Base-by-base conservation (phyloP, 1,140 invertebrate species). In the Copidosoma floridanum region DNA sequence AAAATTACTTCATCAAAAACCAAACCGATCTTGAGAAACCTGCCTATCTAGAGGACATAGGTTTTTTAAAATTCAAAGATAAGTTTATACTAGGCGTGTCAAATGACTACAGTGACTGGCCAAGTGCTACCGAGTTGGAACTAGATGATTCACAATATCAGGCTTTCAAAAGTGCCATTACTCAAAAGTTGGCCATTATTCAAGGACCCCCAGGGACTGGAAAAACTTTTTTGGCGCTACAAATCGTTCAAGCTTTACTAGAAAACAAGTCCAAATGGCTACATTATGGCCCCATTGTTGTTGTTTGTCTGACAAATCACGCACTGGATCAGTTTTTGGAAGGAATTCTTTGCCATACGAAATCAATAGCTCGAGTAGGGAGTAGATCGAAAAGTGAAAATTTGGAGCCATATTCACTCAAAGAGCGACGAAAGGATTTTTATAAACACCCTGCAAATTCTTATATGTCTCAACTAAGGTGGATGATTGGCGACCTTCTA, bases 341-440 rank as follows among this genome's bases (percentile, higher is more conserved):
- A 73, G 89, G 86, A 20, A 81, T 91, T 12, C 10, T 68, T 84
- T 5, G 56, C 72, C 2, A 88, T 85, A 2, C 37, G 79, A 0
- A 78, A 82, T 20, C 57, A 6, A 79, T 94, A 52, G 79, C 91
- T 12, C 82, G 92, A 24, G 83, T 94, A 63, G 92, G 93, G 3
- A 85, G 85, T 4, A 85, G 89, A 73, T 87, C 86, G 1, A 85
- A 85, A 67, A 86, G 81, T 68, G 78, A 85, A 72, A 70, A 64
- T 3, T 69, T 89, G 47, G 70, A 82, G 47, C 11, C 72, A 5
- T 85, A 78, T 69, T 85, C 66, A 3, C 56, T 66, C 2, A 53
- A 16, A 37, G 50, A 40, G 23, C 8, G 21, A 21, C 18, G 50
- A 8, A 38, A 53, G 1, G 14, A 14, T 6, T 3, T 35, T 3